These are phyloP conservation scores for Trididemnum miniatum DNA, from an alignment of 23 tunicate species.

Conservation along the genomic window DNA sequence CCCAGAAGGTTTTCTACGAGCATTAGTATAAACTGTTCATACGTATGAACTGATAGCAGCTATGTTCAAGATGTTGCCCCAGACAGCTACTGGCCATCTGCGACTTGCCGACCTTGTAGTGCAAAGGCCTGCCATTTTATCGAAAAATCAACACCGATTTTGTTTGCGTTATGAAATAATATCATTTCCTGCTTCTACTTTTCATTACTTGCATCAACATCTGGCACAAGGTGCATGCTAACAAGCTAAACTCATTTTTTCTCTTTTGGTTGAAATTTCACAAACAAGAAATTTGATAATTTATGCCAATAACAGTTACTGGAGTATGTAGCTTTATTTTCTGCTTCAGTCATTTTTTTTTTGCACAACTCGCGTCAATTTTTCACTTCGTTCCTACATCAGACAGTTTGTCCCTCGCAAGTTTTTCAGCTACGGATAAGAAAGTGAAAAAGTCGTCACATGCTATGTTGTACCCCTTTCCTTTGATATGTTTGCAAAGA, in stretches of 20 bases:
- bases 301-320: too few species aligned
- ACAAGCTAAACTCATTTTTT: background rate
- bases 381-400: conserved; percentile 5
- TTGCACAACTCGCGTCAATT: background rate
- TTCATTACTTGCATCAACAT: too few species aligned
- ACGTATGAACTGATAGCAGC: background rate
- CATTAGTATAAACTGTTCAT: background rate
- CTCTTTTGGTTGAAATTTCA: background rate
- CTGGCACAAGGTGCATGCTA: background rate
- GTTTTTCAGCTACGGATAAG: conserved; percentile 15
- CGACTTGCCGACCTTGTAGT: conserved; percentile 12
- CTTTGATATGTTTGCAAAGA: background rate
- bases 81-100: conserved; percentile 20
- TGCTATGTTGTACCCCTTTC: conserved; percentile 10
- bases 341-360: conserved; percentile 13
- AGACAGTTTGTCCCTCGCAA: background rate
- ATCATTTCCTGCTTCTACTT: background rate
- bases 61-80: conserved; percentile 13
- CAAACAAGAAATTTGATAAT: background rate
- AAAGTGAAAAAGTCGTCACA: conserved; percentile 20
- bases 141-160: background rate
- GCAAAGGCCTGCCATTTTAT: conserved; percentile 8
- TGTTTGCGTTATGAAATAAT: conserved; percentile 7
- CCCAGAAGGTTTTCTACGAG: background rate
- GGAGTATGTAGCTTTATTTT: background rate